Conservation (phyloP, 37 sponge, comb jelly and placozoan species). For the Bolinopsis microptera region DNA sequence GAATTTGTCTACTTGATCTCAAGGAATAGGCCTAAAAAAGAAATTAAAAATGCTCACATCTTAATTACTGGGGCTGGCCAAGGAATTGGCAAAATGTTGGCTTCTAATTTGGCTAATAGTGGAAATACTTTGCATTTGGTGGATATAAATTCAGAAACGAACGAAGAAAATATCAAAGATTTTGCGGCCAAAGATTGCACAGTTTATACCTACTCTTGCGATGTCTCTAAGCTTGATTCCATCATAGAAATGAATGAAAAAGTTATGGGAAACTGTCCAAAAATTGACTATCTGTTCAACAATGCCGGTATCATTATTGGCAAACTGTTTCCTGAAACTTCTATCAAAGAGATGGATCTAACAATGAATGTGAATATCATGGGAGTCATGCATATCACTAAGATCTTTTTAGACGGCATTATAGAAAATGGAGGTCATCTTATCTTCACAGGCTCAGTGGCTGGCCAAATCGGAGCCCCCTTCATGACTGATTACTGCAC, state of each 20-base stretch:
- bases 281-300: slow-evolving; percentile 37
- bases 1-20: neutral
- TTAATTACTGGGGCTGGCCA: slow-evolving; percentile 50
- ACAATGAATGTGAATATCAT: slow-evolving; percentile 37
- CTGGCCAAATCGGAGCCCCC: neutral
- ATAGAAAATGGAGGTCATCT: slow-evolving; percentile 47
- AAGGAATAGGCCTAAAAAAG: slow-evolving; percentile 38
- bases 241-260: neutral
- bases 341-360: slow-evolving; percentile 16
- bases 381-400: slow-evolving; percentile 25
- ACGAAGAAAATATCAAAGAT: neutral
- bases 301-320: slow-evolving; percentile 34
- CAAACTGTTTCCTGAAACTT: neutral
- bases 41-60: slow-evolving; percentile 38
- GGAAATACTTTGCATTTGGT: slow-evolving; percentile 54
- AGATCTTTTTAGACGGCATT: slow-evolving; percentile 28
- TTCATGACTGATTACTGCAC: slow-evolving; percentile 32
- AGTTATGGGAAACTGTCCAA: neutral
- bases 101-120: neutral
- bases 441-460: slow-evolving; percentile 8
- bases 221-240: neutral
- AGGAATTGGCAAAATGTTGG: slow-evolving; percentile 28
- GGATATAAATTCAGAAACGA: neutral
- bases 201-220: slow-evolving; percentile 19
- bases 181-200: neutral